Base-by-base conservation (phyloP, 2,113 vertebrate genomes). In the Mus pahari region DNA sequence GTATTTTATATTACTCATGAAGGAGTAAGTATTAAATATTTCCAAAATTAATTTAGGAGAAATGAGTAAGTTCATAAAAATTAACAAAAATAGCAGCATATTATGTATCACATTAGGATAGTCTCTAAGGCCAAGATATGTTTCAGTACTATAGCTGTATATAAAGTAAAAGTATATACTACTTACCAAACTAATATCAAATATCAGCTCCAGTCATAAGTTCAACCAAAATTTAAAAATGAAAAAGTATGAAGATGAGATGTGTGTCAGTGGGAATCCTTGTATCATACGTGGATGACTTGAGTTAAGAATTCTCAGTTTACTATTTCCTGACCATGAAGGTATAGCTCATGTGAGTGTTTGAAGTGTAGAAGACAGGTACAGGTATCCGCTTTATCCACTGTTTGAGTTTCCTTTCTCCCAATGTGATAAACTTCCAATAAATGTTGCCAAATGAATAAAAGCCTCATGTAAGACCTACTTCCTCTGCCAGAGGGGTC, bases 31-130 rank as follows among this genome's bases (percentile, higher is more conserved):
- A 87, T 62, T 58, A 89, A 94, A 89, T 95, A 6, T 2, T 92
- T 39, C 36, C 96, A 70, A 88, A 88, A 64, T 78, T 88, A 93
- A 64, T 92, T 94, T 79, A 92, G 50, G 28, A 91, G 90, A 91
- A 90, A 39, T 24, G 50, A 68, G 60, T 42, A 89, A 60, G 24
- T 81, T 70, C 74, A 45, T 75, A 7, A 82, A 90, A 93, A 11
- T 78, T n/a, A 87, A 89, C 17, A 81, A 93, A 92, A 96, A 68
- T 39, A 53, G 79, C 16, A 90, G n/a, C 3, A 70, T 45, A 91
- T 45, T 11, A n/a, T 31, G 64, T 1, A 53, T 74, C 26, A 64
- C 73, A 78, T 77, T 55, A 73, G n/a, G 19, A 84, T 90, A 87
- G 55, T 94, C 5, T 93, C 68, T 88, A 84, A 73, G 31, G 33